A percentile compares a stretch with the other conserved stretches of the same genome.
These are phyloP conservation scores for Cephus spinipes DNA, from an alignment of 2,888 invertebrate genomes.

Conservation along the genomic window DNA sequence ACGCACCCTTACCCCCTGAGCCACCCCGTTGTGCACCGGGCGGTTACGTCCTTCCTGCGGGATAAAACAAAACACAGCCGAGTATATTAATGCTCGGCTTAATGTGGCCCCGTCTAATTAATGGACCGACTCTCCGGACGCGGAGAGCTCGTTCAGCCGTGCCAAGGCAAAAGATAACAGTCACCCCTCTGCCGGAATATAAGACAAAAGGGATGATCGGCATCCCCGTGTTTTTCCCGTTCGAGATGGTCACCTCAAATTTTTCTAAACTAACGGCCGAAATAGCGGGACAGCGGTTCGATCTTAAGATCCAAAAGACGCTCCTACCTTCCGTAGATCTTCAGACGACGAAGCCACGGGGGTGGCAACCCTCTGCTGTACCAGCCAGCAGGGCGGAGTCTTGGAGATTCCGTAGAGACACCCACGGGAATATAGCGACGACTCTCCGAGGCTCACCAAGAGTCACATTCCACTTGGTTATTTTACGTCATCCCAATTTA, in stretches of 20 bases:
- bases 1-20: slow-evolving; percentile 30
- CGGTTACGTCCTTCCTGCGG: slow-evolving; percentile 62
- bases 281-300: slow-evolving; percentile 15
- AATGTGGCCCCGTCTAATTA: slow-evolving; percentile 65
- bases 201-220: slow-evolving; percentile 11
- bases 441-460: slow-evolving; percentile 52
- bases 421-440: slow-evolving; percentile 38
- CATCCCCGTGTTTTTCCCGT: slow-evolving; percentile 9
- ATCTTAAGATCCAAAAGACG: slow-evolving; percentile 1
- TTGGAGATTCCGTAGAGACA: slow-evolving; percentile 36
- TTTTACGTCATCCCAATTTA: background rate
- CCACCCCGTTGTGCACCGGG: slow-evolving; percentile 34
- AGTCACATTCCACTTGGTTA: slow-evolving; percentile 7
- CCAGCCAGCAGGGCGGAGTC: slow-evolving; percentile 62
- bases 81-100: slow-evolving; percentile 67
- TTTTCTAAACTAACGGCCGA: background rate
- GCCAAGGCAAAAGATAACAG: slow-evolving; percentile 61
- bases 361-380: slow-evolving; percentile 59
- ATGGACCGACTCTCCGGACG: slow-evolving; percentile 63
- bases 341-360: slow-evolving; percentile 29
- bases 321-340: background rate
- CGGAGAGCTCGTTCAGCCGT: slow-evolving; percentile 31
- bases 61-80: slow-evolving; percentile 66
- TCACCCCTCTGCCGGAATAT: slow-evolving; percentile 10
- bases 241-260: background rate